These are phyloP conservation scores for Myrmecophaga tridactyla DNA, from an alignment of 2,113 vertebrate genomes.

Conservation along the genomic window DNA sequence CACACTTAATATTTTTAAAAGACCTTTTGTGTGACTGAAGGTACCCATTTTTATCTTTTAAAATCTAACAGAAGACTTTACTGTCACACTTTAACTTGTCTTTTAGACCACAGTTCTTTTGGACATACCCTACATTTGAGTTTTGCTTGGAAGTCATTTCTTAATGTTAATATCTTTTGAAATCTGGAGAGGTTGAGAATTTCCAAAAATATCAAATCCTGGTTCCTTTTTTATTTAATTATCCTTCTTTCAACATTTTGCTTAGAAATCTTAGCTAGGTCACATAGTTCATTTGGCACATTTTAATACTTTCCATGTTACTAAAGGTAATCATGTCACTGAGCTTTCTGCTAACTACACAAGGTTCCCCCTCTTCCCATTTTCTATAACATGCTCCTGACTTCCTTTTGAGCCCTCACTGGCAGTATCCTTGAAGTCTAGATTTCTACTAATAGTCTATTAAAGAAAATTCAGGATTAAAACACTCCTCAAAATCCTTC, in stretches of 20 bases:
- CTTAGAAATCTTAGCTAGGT: not conserved
- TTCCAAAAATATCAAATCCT: not conserved
- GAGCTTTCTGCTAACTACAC: not conserved
- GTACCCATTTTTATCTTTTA: not conserved
- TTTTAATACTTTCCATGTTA: not conserved
- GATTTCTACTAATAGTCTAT: not conserved
- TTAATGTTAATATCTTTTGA: no score
- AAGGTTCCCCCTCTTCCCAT: not conserved
- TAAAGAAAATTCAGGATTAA: no score
- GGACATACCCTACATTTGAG: not conserved
- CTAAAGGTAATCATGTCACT: not conserved
- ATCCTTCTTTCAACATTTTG: not conserved
- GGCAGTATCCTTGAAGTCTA: no score
- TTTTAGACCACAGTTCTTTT: not conserved
- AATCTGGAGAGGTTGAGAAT: no score
- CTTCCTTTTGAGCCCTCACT: not conserved
- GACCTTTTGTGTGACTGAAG: not conserved
- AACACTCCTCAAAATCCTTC: no score
- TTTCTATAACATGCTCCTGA: no score
- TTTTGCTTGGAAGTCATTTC: no score
- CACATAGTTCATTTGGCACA: not conserved
- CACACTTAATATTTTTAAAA: not conserved
- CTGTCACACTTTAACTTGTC: not conserved
- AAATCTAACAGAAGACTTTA: not conserved
- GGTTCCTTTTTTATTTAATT: slow-evolving; percentile 15